Evolutionary conservation across 2,113 vertebrate species (phyloP).

Genomic region (Hoplias malabaricus): DNA sequence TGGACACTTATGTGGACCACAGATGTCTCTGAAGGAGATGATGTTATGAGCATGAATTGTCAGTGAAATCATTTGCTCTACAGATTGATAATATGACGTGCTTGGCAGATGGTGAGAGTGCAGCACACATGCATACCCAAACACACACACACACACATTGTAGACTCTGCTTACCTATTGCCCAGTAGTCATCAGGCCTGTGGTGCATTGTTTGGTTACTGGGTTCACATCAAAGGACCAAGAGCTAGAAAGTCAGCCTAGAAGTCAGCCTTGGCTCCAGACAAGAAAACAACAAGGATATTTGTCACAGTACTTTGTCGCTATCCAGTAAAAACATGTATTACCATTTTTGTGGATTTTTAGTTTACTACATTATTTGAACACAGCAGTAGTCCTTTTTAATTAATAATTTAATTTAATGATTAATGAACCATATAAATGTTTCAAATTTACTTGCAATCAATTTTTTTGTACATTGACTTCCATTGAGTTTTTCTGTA

Average conservation of each 20-base stretch:
- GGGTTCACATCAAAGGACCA: background rate
- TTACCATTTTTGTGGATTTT: too few relatives aligned
- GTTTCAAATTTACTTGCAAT: too few relatives aligned
- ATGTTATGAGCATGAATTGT: slow-evolving; percentile 48
- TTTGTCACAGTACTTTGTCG: too few relatives aligned
- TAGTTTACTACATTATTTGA: too few relatives aligned
- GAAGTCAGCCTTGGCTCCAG: background rate
- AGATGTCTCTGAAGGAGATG: slow-evolving; percentile 64
- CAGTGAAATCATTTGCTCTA: slow-evolving; percentile 62
- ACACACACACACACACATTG: too few relatives aligned
- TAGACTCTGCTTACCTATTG: background rate
- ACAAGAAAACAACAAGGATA: background rate
- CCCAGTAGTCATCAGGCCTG: background rate
- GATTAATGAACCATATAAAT: too few relatives aligned
- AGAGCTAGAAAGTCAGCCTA: background rate
- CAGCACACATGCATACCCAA: background rate
- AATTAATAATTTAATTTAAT: too few relatives aligned
- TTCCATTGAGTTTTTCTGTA: too few relatives aligned
- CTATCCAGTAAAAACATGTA: too few relatives aligned
- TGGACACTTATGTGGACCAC: slow-evolving; percentile 64
- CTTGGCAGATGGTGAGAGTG: background rate
- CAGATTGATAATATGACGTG: slow-evolving; percentile 27
- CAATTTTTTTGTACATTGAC: too few relatives aligned
- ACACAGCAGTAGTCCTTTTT: too few relatives aligned
- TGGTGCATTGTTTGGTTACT: background rate